A percentile compares a stretch with the other conserved stretches of the same genome.
These are phyloP conservation scores for Tenthredo amoena DNA, from an alignment of 2,888 invertebrate species.

Conservation along the genomic window DNA sequence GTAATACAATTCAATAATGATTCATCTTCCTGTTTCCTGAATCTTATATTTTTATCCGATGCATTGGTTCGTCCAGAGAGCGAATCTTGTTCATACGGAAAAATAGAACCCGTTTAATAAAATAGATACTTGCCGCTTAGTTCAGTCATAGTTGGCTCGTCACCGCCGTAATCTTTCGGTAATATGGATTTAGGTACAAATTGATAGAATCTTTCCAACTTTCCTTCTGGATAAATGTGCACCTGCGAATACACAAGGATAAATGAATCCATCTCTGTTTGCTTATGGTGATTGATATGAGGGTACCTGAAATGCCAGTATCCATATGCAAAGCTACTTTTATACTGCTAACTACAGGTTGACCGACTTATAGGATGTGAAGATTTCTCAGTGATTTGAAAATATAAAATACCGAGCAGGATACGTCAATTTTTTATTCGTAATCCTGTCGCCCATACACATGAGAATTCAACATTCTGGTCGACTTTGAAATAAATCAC, in stretches of 20 bases:
- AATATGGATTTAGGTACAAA: conserved; percentile 81
- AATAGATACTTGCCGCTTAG: conserved; percentile 78
- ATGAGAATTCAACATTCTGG: background rate
- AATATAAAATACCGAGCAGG: background rate
- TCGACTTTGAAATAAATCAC: background rate
- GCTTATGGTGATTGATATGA: background rate
- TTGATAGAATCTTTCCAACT: conserved; percentile 79
- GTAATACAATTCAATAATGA: conserved; percentile 36
- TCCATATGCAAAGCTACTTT: background rate
- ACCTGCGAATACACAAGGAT: conserved; percentile 61
- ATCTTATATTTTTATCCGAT: background rate
- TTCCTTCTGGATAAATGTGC: conserved; percentile 69
- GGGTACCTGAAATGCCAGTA: background rate
- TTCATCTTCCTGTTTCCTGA: background rate
- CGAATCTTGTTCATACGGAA: background rate
- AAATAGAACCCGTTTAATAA: background rate
- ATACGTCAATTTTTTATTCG: background rate
- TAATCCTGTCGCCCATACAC: background rate
- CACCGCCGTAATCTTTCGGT: conserved; percentile 83
- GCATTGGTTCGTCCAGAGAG: background rate
- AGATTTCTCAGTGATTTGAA: background rate
- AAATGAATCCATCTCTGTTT: background rate
- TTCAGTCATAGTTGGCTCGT: conserved; percentile 78
- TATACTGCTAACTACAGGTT: background rate
- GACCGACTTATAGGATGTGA: background rate